These are phyloP conservation scores for Ophion slaviceki DNA, from an alignment of 2,888 invertebrate species.

Conservation along the genomic window DNA sequence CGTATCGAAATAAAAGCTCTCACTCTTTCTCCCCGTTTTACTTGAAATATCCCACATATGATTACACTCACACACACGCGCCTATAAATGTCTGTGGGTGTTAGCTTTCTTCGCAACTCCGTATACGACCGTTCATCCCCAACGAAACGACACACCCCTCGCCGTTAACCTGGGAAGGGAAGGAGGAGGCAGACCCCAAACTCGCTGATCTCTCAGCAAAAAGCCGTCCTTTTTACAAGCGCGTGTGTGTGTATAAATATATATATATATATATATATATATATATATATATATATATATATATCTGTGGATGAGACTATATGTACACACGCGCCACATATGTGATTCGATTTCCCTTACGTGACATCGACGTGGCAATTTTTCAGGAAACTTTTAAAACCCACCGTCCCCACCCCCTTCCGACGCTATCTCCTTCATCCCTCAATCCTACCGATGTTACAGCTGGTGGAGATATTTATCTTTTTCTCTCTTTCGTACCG, in stretches of 20 bases:
- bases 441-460: slow-evolving; percentile 27
- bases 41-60: slow-evolving; percentile 43
- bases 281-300: background rate
- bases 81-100: background rate
- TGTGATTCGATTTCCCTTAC: slow-evolving; percentile 65
- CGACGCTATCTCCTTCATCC: slow-evolving; percentile 19
- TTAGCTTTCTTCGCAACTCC: slow-evolving; percentile 29
- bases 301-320: background rate
- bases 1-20: slow-evolving; percentile 81
- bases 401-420: slow-evolving; percentile 28
- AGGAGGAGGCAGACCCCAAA: slow-evolving; percentile 56
- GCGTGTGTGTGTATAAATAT: background rate
- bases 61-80: background rate
- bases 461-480: slow-evolving; percentile 12
- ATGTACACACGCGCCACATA: slow-evolving; percentile 31
- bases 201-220: slow-evolving; percentile 54
- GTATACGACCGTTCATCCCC: slow-evolving; percentile 31
- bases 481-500: slow-evolving; percentile 22
- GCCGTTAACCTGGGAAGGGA: slow-evolving; percentile 71
- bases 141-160: slow-evolving; percentile 63
- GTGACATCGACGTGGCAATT: slow-evolving; percentile 66
- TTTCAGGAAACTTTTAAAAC: slow-evolving; percentile 65
- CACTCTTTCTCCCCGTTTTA: slow-evolving; percentile 28
- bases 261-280: background rate
- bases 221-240: slow-evolving; percentile 4